Percentiles rank a stretch among this genome's conserved stretches.
phyloP scores from a whole-genome alignment of 2,113 vertebrate genomes.

The Oreamnos americanus region DNA sequence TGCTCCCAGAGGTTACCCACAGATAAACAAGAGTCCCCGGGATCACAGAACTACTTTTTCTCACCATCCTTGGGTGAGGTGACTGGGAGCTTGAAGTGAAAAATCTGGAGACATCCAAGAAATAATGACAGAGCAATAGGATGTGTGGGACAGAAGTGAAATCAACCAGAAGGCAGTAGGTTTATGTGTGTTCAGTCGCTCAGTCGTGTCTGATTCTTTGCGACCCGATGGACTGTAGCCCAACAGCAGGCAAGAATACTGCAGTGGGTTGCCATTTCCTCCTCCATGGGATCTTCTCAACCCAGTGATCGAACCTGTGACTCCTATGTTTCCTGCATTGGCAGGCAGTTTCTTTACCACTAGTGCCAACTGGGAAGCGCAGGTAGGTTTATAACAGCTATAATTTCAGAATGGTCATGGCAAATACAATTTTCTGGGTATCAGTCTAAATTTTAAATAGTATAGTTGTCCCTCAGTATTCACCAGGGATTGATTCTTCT shows the following conservation, averaged over 20 bases:
- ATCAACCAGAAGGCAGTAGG: not conserved
- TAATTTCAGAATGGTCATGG: not conserved
- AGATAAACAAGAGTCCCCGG: not conserved
- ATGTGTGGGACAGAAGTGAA: not conserved
- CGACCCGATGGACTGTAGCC: not conserved
- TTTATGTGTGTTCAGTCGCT: not conserved
- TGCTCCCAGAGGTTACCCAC: not conserved
- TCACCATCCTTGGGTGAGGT: not conserved
- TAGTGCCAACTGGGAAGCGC: not conserved
- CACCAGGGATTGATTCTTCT: not conserved
- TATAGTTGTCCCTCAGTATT: not conserved
- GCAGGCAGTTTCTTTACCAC: not conserved
- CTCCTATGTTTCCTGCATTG: not conserved
- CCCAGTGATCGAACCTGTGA: not conserved
- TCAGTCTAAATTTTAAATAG: not conserved
- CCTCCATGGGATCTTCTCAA: not conserved
- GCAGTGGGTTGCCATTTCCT: not conserved
- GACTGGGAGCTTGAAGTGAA: not conserved
- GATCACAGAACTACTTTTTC: not conserved
- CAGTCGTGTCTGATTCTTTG: not conserved
- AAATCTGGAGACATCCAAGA: not conserved
- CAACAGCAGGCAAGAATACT: not conserved
- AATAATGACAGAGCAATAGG: not conserved
- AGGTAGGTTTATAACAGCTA: not conserved
- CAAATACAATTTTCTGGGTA: not conserved